Percentiles rank a stretch among this genome's conserved stretches.
Conservation (phyloP, 2,113 vertebrate genomes). For the Apeltes quadracus region DNA sequence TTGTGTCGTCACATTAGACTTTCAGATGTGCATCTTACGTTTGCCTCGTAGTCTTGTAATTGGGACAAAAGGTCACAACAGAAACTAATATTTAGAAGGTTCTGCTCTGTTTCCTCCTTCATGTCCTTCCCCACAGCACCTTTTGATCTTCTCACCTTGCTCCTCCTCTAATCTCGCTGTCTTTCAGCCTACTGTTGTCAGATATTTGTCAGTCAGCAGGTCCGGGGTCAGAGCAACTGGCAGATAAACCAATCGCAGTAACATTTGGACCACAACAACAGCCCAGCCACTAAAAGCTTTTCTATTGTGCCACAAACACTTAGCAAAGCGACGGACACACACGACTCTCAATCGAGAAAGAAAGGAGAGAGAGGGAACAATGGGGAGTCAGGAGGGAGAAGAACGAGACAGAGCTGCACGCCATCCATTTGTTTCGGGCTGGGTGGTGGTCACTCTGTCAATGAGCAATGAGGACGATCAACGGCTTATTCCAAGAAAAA, state of each 20-base stretch:
- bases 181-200: not conserved
- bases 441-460: conserved; percentile 10
- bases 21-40: not conserved
- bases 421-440: not conserved
- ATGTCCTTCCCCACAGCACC: not conserved
- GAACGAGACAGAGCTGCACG: not conserved
- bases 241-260: not conserved
- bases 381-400: not conserved
- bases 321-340: not conserved
- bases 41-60: not conserved
- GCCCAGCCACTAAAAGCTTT: conserved; percentile 4
- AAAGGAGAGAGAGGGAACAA: not conserved
- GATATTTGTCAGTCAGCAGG: not conserved
- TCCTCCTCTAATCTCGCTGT: not conserved
- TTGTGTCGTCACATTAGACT: not conserved
- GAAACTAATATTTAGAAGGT: not conserved
- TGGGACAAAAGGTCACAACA: not conserved
- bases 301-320: conserved; percentile 9
- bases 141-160: not conserved
- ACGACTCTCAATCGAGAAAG: not conserved
- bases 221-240: not conserved
- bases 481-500: conserved; percentile 8
- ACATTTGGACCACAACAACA: conserved; percentile 1
- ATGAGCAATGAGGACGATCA: not conserved
- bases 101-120: not conserved